A percentile compares a stretch with the other conserved stretches of the same genome.
Evolutionary conservation across 2,113 vertebrate genomes (phyloP).

Genomic region (Panthera leo): DNA sequence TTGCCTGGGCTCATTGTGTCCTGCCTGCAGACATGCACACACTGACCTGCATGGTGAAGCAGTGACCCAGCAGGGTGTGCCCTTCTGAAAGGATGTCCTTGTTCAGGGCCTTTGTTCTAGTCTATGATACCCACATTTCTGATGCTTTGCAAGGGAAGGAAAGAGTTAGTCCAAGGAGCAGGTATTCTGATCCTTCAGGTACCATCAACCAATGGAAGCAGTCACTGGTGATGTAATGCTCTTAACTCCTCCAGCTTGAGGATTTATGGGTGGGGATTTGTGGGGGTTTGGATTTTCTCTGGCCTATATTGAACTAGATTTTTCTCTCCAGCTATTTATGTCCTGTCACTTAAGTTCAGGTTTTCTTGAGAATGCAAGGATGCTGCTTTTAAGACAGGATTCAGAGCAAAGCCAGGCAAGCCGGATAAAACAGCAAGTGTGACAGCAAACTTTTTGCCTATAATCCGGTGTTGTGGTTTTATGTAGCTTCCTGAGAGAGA

Average conservation of each 20-base stretch:
- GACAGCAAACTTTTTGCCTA: slow-evolving; percentile 48
- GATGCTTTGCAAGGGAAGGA: slow-evolving; percentile 45
- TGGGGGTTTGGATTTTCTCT: slow-evolving; percentile 65
- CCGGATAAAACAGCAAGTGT: slow-evolving; percentile 49
- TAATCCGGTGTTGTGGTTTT: slow-evolving; percentile 32
- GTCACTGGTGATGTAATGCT: slow-evolving; percentile 71
- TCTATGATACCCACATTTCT: background rate
- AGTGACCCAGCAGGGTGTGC: background rate
- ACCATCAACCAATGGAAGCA: slow-evolving; percentile 65
- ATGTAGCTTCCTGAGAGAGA: background rate
- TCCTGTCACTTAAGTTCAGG: slow-evolving; percentile 74
- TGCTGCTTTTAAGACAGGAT: slow-evolving; percentile 71
- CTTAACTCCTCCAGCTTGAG: slow-evolving; percentile 50
- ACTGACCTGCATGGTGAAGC: background rate
- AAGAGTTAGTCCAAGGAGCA: slow-evolving; percentile 66
- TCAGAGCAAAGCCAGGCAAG: slow-evolving; percentile 61
- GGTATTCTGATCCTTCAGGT: slow-evolving; percentile 58
- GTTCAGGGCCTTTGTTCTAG: slow-evolving; percentile 21
- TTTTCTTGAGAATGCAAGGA: slow-evolving; percentile 62
- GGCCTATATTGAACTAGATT: slow-evolving; percentile 73
- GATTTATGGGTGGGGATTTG: slow-evolving; percentile 68
- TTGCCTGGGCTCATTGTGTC: slow-evolving; percentile 23
- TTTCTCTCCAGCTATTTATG: slow-evolving; percentile 77
- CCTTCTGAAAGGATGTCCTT: background rate
- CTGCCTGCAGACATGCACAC: background rate